Percentiles rank a stretch among this genome's conserved stretches.
These are phyloP conservation scores for Platycercus adscitus DNA, from an alignment of 2,113 vertebrate species.

Conservation along the genomic window DNA sequence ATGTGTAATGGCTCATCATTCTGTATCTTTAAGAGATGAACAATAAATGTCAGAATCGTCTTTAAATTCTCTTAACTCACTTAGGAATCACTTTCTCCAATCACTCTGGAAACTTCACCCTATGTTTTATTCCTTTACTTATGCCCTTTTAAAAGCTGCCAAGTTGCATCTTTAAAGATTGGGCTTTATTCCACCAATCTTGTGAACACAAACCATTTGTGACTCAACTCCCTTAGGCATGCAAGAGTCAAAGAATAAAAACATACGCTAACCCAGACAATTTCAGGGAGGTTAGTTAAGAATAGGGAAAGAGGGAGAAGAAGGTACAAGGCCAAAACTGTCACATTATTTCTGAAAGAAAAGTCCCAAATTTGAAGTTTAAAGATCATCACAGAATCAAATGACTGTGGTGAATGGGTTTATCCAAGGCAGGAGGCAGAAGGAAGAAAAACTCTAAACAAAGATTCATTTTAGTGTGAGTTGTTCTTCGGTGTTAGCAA, in stretches of 20 bases:
- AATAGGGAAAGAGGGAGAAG: not conserved
- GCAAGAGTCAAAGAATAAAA: slow-evolving; percentile 6
- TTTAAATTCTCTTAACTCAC: slow-evolving; percentile 20
- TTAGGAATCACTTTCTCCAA: slow-evolving; percentile 16
- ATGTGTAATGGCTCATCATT: not conserved
- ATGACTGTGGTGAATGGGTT: not conserved
- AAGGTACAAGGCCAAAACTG: not conserved
- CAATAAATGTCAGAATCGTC: slow-evolving; percentile 12
- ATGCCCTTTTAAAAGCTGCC: slow-evolving; percentile 40
- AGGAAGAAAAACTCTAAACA: not conserved
- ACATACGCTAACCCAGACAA: not conserved
- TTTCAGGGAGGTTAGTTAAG: not conserved
- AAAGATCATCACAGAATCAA: not conserved
- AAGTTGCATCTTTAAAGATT: slow-evolving; percentile 23
- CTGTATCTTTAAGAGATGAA: not conserved
- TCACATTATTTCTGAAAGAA: not conserved
- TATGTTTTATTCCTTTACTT: slow-evolving; percentile 34
- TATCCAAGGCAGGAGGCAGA: not conserved
- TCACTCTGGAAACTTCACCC: not conserved
- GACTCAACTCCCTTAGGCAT: slow-evolving; percentile 2
- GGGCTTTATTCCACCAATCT: slow-evolving; percentile 33
- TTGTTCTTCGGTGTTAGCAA: not conserved
- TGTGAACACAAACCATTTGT: slow-evolving; percentile 29
- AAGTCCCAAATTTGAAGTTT: not conserved
- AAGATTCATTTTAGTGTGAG: not conserved